These are phyloP conservation scores for Stegophylla sp. DNA, from an alignment of 2,888 invertebrate species.

Conservation along the genomic window DNA sequence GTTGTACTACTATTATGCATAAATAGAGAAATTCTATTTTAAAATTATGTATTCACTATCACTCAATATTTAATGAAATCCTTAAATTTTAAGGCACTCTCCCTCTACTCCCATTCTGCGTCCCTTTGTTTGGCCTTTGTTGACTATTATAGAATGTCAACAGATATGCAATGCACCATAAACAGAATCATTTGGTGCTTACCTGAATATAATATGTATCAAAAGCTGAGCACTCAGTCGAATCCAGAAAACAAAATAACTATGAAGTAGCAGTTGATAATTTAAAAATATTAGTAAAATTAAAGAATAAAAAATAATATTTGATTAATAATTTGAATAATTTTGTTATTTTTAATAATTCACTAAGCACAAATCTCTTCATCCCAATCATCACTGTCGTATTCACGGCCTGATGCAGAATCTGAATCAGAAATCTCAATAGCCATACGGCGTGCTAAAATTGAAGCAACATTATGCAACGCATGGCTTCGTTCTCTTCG, in stretches of 20 bases:
- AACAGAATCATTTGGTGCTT: not conserved
- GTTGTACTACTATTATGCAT: no score
- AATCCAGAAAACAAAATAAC: slow-evolving; percentile 2
- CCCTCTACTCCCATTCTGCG: no score
- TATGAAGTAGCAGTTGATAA: not conserved
- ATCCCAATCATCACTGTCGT: slow-evolving; percentile 87
- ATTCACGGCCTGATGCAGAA: slow-evolving; percentile 82
- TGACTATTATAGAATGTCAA: not conserved
- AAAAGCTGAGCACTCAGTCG: slow-evolving; percentile 9
- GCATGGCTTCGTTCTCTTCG: slow-evolving; percentile 79
- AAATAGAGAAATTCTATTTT: no score
- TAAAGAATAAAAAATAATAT: slow-evolving; percentile 45
- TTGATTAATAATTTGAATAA: slow-evolving; percentile 15
- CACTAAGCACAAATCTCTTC: slow-evolving; percentile 65
- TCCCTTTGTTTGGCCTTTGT: not conserved
- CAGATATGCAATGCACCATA: not conserved
- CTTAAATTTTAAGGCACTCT: no score
- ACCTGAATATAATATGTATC: not conserved
- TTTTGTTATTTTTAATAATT: slow-evolving; percentile 11
- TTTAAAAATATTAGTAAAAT: slow-evolving; percentile 21
- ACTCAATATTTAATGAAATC: no score
- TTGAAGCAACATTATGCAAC: slow-evolving; percentile 91
- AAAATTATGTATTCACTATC: no score
- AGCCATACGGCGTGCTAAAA: slow-evolving; percentile 90
- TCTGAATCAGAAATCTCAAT: slow-evolving; percentile 94